A percentile compares a stretch with the other conserved stretches of the same genome.
Conservation (phyloP, 2,797 vertebrate genomes). For the Masticophis lateralis region DNA sequence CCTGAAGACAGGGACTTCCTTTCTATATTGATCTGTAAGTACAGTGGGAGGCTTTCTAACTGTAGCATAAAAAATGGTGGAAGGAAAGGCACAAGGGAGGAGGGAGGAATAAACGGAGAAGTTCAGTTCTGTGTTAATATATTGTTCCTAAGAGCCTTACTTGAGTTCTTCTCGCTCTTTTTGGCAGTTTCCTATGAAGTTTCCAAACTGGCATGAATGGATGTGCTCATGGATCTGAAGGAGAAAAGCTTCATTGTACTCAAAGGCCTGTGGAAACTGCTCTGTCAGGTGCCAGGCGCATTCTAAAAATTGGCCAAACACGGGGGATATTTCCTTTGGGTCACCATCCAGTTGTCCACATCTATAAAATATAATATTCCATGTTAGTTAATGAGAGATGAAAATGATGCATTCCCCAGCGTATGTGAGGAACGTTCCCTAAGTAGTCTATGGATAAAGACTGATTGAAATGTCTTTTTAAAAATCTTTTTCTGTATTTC, state of each 20-base stretch:
- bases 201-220: slow-evolving; percentile 97
- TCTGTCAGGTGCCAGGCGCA: slow-evolving; percentile 94
- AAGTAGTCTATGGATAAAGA: background rate
- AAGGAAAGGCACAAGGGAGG: background rate
- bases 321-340: slow-evolving; percentile 91
- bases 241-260: slow-evolving; percentile 96
- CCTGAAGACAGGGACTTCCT: background rate
- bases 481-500: background rate
- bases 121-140: background rate
- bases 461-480: background rate
- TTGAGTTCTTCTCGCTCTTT: slow-evolving; percentile 91
- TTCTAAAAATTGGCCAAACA: slow-evolving; percentile 97
- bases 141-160: slow-evolving; percentile 72
- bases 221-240: slow-evolving; percentile 97
- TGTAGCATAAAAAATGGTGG: background rate
- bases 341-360: slow-evolving; percentile 95
- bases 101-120: background rate
- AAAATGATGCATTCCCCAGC: background rate
- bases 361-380: slow-evolving; percentile 70
- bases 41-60: background rate
- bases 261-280: slow-evolving; percentile 93
- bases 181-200: slow-evolving; percentile 95
- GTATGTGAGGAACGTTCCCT: background rate
- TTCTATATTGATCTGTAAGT: background rate
- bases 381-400: slow-evolving; percentile 6